phyloP scores from a whole-genome alignment of 2,797 vertebrate species.

The Siniperca undulata region DNA sequence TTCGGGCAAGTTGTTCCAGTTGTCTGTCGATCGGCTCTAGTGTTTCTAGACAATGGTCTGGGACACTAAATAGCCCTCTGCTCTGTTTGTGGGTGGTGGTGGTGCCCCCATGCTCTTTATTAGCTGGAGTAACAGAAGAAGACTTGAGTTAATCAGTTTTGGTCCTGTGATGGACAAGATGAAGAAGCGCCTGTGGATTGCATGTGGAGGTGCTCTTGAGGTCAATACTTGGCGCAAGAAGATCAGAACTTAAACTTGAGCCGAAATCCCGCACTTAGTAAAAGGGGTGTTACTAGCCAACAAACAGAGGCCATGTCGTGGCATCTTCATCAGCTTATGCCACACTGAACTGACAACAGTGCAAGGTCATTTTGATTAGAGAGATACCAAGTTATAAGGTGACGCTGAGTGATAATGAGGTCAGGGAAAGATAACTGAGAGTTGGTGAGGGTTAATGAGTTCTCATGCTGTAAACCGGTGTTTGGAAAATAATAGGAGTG shows the following conservation, averaged over 20 bases:
- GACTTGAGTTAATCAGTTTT: slow-evolving; percentile 14
- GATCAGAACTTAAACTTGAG: not conserved
- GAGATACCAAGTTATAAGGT: not conserved
- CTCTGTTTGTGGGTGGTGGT: not conserved
- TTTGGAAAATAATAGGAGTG: slow-evolving; percentile 42
- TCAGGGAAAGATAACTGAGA: not conserved
- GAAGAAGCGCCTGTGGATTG: not conserved
- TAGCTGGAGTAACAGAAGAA: not conserved
- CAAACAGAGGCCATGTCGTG: not conserved
- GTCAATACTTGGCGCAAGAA: not conserved
- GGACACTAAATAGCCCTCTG: not conserved
- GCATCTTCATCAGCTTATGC: not conserved
- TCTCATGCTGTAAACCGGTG: slow-evolving; percentile 5
- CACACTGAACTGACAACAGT: not conserved
- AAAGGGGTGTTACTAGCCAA: not conserved
- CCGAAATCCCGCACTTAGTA: not conserved
- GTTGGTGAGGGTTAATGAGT: slow-evolving; percentile 8
- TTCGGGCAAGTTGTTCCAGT: no score
- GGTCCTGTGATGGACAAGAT: slow-evolving; percentile 1
- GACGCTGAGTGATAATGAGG: not conserved
- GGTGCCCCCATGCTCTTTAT: slow-evolving; percentile 2
- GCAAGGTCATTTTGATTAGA: not conserved
- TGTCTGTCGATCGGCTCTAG: not conserved
- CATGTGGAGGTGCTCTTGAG: not conserved
- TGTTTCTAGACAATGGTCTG: not conserved